Percentiles rank a stretch among this genome's conserved stretches.
Conservation (phyloP, 2,888 invertebrate species). For the Noctua janthina region DNA sequence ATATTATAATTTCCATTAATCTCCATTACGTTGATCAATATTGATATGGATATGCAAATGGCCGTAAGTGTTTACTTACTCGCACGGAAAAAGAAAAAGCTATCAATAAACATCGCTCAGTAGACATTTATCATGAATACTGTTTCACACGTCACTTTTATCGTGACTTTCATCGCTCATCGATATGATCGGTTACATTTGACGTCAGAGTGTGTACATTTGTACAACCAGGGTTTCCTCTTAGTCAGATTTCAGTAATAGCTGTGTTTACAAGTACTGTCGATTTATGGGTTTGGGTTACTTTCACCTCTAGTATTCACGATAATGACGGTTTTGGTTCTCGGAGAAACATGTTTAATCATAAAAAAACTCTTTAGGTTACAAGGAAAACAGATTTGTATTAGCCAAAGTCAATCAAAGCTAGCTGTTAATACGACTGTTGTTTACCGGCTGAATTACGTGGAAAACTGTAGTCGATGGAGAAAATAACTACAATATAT, state of each 20-base stretch:
- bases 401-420: conserved; percentile 39
- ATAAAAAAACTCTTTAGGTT: conserved; percentile 12
- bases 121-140: not conserved
- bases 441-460: conserved; percentile 47
- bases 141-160: not conserved
- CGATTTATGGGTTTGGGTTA: not conserved
- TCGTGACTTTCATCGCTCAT: conserved; percentile 11
- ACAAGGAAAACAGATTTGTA: conserved; percentile 33
- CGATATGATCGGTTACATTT: conserved; percentile 2
- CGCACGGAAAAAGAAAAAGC: not conserved
- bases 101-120: not conserved
- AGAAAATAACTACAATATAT: conserved; percentile 28
- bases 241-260: not conserved
- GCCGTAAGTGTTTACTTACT: conserved; percentile 4
- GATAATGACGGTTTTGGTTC: not conserved
- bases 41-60: conserved; percentile 24
- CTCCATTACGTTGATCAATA: conserved; percentile 29
- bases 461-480: conserved; percentile 18
- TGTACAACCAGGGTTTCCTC: not conserved
- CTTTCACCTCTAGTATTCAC: too few relatives aligned
- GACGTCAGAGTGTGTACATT: conserved; percentile 22
- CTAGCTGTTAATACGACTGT: conserved; percentile 19
- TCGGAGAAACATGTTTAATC: conserved; percentile 24
- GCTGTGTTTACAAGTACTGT: not conserved
- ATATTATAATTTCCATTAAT: conserved; percentile 11